Conservation (phyloP, 1,140 invertebrate genomes). For the Aphidius ervi region DNA sequence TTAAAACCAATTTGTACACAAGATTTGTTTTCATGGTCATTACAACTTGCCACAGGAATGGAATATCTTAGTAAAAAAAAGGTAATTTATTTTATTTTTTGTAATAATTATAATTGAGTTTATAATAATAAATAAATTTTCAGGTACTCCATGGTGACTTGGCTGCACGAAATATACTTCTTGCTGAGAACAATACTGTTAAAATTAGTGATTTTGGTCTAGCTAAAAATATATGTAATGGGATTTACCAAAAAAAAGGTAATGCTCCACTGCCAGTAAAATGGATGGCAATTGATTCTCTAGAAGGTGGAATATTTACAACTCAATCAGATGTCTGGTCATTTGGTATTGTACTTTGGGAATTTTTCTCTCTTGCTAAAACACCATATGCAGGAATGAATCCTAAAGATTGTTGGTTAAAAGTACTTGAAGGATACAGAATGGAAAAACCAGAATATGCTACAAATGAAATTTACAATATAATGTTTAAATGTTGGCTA, state of each 20-base stretch:
- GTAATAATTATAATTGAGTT: too few species aligned
- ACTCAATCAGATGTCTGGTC: constrained; percentile 91
- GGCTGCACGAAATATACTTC: constrained; percentile 91
- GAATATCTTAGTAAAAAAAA: too few species aligned
- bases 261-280: constrained; percentile 75
- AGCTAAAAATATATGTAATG: constrained; percentile 87
- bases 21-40: too few species aligned
- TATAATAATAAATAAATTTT: too few species aligned
- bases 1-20: too few species aligned
- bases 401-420: constrained; percentile 67
- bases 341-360: constrained; percentile 91
- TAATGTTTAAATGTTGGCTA: constrained; percentile 85
- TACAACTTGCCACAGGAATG: too few species aligned
- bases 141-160: constrained; percentile 93
- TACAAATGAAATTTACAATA: constrained; percentile 70
- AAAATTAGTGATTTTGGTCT: constrained; percentile 98
- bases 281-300: constrained; percentile 80
- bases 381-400: constrained; percentile 85
- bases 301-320: constrained; percentile 74
- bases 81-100: too few species aligned
- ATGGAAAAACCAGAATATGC: constrained; percentile 81
- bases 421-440: constrained; percentile 77
- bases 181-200: constrained; percentile 81
- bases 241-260: constrained; percentile 90
- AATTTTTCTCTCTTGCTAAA: constrained; percentile 84